Percentiles rank a stretch among this genome's conserved stretches.
Evolutionary conservation across 2,888 invertebrate species (phyloP).

Genomic region (Diarsia dahlii): DNA sequence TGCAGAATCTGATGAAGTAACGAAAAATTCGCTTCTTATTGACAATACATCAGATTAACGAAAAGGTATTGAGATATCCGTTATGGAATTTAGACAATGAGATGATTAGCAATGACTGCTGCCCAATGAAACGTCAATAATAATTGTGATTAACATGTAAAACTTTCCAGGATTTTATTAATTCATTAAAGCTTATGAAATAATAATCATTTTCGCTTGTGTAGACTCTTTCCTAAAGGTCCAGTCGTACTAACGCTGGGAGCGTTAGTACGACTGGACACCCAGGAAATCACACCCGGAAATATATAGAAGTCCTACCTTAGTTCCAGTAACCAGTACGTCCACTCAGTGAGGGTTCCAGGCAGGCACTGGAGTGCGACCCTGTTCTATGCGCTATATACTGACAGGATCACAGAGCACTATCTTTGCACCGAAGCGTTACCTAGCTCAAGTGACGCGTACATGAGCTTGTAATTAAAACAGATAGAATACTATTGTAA

Average conservation of each 20-base stretch:
- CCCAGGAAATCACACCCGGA: neutral
- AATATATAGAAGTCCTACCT: conserved; percentile 32
- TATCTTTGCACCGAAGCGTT: conserved; percentile 50
- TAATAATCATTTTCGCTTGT: neutral
- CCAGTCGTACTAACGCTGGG: neutral
- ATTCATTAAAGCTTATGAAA: neutral
- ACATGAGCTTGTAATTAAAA: neutral
- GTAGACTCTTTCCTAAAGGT: neutral
- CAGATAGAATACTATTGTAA: neutral
- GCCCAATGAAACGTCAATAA: neutral
- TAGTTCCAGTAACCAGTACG: conserved; percentile 18
- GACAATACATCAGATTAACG: neutral
- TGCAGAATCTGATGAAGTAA: neutral
- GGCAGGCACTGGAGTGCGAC: conserved; percentile 26
- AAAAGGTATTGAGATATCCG: neutral
- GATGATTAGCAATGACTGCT: no score
- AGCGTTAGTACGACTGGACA: no score
- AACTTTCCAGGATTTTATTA: neutral
- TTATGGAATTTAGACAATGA: neutral
- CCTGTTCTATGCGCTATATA: conserved; percentile 38
- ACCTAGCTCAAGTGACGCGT: conserved; percentile 7
- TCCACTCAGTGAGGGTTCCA: conserved; percentile 29
- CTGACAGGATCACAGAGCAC: conserved; percentile 14
- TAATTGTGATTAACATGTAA: neutral
- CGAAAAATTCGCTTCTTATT: no score